Base-by-base conservation (phyloP, 2,113 vertebrate species). In the Zosterops japonicus region DNA sequence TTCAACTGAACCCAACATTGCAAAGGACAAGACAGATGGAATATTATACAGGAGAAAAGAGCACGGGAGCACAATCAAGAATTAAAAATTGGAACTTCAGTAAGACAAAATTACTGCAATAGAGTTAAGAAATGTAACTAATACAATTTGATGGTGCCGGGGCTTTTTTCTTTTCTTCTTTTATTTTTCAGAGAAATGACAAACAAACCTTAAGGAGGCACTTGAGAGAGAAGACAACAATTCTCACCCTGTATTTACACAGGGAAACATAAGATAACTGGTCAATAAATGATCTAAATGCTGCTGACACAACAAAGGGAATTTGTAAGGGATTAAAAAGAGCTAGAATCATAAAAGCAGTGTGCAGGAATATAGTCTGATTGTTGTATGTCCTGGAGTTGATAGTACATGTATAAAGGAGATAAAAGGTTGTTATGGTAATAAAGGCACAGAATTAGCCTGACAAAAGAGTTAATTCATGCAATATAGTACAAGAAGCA, bases 391-490 rank as follows among this genome's bases (percentile, higher is more conserved):
- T 89, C 57, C n/a, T 75, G 53, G 72, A 75, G 31, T 50, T 69
- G 65, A 68, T 46, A 87, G 56, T 35, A 71, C 28, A 11, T 47
- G 60, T 53, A 9, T 35, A 57, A 93, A 87, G 52, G 53, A 90
- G 72, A 78, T 85, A 78, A 83, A 86, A 94, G 53, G 49, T 84
- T 93, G 56, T 87, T 95, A 92, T 55, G 31, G 16, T 60, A 86
- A 81, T 89, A 74, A 92, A 89, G 25, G 39, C 64, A 75, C 11
- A 83, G 87, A 94, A 87, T 90, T 93, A 93, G 49, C 60, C 76
- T 95, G 55, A 78, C 75, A 87, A 82, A 81, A 82, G 69, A 68
- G n/a, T 71, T 87, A 89, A 68, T 60, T 83, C 49, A 23, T 64
- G 64, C 76, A 84, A 82, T 87, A 49, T 83, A 92, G 36, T 50